phyloP scores from a whole-genome alignment of 2,113 vertebrate species.

The Carassius auratus region DNA sequence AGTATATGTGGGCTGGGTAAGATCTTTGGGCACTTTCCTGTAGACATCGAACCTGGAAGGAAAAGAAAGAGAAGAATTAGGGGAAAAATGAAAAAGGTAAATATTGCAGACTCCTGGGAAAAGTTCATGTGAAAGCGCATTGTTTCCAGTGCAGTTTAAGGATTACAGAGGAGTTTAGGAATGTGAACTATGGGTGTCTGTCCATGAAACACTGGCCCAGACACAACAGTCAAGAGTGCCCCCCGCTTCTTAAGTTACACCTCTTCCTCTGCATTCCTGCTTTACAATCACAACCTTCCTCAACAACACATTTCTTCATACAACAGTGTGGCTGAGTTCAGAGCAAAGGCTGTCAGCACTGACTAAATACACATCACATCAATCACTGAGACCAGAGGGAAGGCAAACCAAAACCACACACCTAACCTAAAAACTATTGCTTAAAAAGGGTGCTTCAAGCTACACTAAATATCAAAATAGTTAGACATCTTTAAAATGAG shows the following conservation, averaged over 20 bases:
- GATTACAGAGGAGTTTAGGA: conserved; percentile 70
- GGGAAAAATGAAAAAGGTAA: conserved; percentile 61
- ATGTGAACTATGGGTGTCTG: conserved; percentile 71
- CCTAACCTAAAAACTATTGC: neutral
- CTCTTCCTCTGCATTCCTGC: conserved; percentile 60
- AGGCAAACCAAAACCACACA: conserved; percentile 26
- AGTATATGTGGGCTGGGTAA: conserved; percentile 98
- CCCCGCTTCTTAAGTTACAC: conserved; percentile 52
- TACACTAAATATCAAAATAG: neutral
- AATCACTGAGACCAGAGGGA: neutral
- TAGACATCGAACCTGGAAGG: conserved; percentile 96
- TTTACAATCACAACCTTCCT: conserved; percentile 50
- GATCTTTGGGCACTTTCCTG: conserved; percentile 99
- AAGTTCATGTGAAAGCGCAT: conserved; percentile 64
- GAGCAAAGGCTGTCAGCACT: neutral
- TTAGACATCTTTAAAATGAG: neutral
- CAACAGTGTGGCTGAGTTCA: conserved; percentile 37
- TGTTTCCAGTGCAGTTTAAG: conserved; percentile 67
- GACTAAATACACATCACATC: neutral
- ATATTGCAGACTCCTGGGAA: conserved; percentile 62
- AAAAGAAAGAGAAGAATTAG: conserved; percentile 55
- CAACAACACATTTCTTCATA: conserved; percentile 23
- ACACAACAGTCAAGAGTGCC: conserved; percentile 31
- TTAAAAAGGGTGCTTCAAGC: neutral
- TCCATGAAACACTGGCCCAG: conserved; percentile 63